phyloP scores from a whole-genome alignment of 2,797 vertebrate species.

The Trichosurus vulpecula region DNA sequence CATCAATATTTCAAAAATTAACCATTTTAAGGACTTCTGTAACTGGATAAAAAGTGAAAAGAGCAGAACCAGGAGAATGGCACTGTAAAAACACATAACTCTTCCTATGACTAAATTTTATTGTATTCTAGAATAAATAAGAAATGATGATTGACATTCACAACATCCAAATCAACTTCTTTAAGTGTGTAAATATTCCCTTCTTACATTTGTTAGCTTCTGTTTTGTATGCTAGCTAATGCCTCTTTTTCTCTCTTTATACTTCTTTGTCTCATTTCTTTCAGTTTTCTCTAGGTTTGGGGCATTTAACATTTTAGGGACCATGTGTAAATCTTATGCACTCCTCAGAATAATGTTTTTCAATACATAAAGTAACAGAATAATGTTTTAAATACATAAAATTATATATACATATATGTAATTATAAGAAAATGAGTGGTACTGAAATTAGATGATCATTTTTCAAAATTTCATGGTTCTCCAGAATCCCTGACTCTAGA shows the following conservation, averaged over 20 bases:
- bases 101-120: background rate
- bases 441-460: background rate
- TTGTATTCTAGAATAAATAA: background rate
- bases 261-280: background rate
- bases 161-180: background rate
- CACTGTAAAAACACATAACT: background rate
- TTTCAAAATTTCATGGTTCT: too few species aligned
- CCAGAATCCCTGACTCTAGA: background rate
- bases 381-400: background rate
- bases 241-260: background rate
- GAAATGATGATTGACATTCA: background rate
- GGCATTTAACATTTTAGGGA: background rate
- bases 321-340: background rate
- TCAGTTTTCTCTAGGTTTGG: background rate
- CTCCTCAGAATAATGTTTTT: background rate
- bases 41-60: background rate
- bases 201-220: background rate
- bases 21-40: background rate
- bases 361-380: background rate
- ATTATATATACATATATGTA: background rate
- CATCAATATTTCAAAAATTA: background rate
- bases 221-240: background rate
- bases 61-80: background rate
- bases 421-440: background rate
- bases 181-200: background rate